phyloP scores from a whole-genome alignment of 2,113 vertebrate genomes.

The human region DNA sequence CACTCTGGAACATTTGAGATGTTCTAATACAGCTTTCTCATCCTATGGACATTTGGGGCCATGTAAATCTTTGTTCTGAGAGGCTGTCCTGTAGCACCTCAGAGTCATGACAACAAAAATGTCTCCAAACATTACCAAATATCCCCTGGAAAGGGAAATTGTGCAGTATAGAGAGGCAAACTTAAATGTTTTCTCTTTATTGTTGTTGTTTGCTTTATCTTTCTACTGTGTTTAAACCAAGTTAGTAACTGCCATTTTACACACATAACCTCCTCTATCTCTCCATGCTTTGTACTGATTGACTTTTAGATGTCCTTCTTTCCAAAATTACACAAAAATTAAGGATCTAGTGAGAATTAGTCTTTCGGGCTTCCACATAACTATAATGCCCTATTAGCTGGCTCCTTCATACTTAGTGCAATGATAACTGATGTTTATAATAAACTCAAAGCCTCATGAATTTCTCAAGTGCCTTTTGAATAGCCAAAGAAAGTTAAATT shows the following conservation, averaged over 20 bases:
- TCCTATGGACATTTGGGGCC: background rate
- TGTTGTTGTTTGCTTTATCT: background rate
- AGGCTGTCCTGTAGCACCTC: background rate
- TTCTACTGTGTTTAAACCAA: background rate
- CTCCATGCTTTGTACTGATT: background rate
- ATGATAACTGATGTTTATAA: background rate
- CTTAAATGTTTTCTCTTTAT: background rate
- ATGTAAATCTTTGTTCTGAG: background rate
- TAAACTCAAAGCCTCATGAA: background rate
- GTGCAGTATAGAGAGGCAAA: background rate
- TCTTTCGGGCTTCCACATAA: background rate
- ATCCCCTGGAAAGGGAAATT: background rate
- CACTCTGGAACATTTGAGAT: background rate
- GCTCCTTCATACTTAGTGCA: background rate
- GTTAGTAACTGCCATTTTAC: background rate
- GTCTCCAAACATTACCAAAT: background rate
- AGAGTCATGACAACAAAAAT: background rate
- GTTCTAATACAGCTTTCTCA: background rate
- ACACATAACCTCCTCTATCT: background rate
- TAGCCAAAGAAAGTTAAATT: background rate
- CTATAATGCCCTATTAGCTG: background rate
- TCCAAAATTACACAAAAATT: background rate
- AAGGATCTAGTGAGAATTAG: background rate
- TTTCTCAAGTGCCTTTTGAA: background rate
- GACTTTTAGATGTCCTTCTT: background rate